Base-by-base conservation (phyloP, 2,113 vertebrate species). In the Natator depressus region DNA sequence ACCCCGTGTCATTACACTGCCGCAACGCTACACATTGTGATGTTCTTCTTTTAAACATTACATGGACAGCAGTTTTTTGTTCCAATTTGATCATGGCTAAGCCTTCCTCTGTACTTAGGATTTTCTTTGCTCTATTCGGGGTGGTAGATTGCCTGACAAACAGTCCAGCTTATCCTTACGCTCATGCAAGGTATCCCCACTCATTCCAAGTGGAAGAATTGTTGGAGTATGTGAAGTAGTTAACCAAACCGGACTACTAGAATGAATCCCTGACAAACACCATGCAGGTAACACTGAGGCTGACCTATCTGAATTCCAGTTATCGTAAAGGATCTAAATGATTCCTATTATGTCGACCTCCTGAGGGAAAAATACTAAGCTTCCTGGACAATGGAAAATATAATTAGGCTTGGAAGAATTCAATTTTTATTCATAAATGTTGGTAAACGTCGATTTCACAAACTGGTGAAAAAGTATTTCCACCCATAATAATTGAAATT, bases 61-160 rank as follows among this genome's bases (percentile, higher is more conserved):
- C 20, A 7, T 25, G 38, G 42, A 46, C 20, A 10, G 3, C 80
- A 85, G 42, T 88, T 38, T 78, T 16, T n/a, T 42, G 42, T 35
- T 46, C 85, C 62, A 27, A 25, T 53, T 82, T 85, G 24, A 42
- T 94, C 57, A 12, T 10, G 80, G 88, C 55, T 1, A 4, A 82
- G 50, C 29, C 1, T 0, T 50, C 81, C 62, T 47, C 4, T 11
- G 78, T 65, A 78, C 8, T 57, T 4, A 2, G 11, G 29, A 20
- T 8, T 17, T 6, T 72, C 90, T 72, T 78, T 78, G 42, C 22
- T 29, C 24, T 78, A 1, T 27, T 47, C 12, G 1, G 12, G 12
- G 27, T 87, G 16, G 53, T 93, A 54, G 94, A 82, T 95, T 81
- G 85, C 76, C 22, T 96, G 85, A 51, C 29, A 89, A 88, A 85